Evolutionary conservation across 2,888 invertebrate genomes (phyloP).

Genomic region (Diploptera punctata): DNA sequence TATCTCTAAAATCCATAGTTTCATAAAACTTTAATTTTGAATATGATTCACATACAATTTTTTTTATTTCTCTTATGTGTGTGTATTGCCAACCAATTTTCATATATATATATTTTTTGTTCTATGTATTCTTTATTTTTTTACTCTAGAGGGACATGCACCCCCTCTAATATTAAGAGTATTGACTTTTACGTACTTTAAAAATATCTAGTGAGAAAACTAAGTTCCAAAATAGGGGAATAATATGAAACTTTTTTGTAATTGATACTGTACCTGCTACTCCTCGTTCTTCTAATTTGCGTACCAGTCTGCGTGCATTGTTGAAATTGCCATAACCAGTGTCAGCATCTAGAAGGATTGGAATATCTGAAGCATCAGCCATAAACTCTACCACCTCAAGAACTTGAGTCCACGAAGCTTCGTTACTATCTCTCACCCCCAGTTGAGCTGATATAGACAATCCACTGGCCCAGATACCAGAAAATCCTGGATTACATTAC

Average conservation of each 20-base stretch:
- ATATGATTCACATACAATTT: too few species aligned
- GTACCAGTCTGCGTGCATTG: slow-evolving; percentile 55
- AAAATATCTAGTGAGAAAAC: background rate
- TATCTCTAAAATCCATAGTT: too few species aligned
- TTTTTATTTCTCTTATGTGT: too few species aligned
- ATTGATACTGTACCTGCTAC: slow-evolving; percentile 53
- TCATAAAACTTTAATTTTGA: too few species aligned
- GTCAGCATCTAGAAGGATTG: slow-evolving; percentile 57
- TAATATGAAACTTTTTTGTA: too few species aligned
- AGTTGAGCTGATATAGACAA: slow-evolving; percentile 55
- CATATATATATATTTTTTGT: too few species aligned
- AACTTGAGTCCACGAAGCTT: slow-evolving; percentile 58
- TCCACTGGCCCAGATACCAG: slow-evolving; percentile 57
- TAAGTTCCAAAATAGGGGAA: background rate
- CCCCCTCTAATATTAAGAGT: too few species aligned
- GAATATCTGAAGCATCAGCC: slow-evolving; percentile 55
- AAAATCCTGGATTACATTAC: slow-evolving; percentile 45
- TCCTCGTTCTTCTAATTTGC: slow-evolving; percentile 55
- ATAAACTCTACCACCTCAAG: slow-evolving; percentile 56
- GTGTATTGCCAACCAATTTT: too few species aligned
- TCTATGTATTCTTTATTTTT: too few species aligned
- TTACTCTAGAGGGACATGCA: too few species aligned
- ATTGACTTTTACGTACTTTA: too few species aligned
- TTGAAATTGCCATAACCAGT: slow-evolving; percentile 58
- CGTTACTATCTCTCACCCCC: slow-evolving; percentile 56